Evolutionary conservation across 1,140 invertebrate genomes (phyloP).

Genomic region (Eumaeus atala): DNA sequence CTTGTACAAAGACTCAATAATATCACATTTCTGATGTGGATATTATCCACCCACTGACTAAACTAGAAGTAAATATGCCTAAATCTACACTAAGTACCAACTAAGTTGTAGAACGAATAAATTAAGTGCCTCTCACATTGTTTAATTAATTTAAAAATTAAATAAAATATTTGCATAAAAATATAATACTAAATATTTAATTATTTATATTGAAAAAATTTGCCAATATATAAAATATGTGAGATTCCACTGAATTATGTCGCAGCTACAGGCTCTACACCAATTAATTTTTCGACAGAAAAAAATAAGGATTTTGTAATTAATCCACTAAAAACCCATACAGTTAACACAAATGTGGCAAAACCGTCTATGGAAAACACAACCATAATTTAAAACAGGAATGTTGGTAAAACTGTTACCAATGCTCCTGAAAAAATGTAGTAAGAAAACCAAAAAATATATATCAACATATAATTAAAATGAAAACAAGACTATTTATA

Average conservation of each 20-base stretch:
- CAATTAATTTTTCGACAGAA: not conserved
- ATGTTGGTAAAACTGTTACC: too few relatives aligned
- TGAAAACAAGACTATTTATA: too few relatives aligned
- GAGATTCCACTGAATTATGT: slow-evolving; percentile 13
- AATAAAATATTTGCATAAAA: slow-evolving; percentile 6
- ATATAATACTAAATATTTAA: slow-evolving; percentile 11
- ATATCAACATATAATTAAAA: too few relatives aligned
- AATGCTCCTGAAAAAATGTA: too few relatives aligned
- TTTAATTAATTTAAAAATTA: not conserved
- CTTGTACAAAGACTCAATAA: slow-evolving; percentile 75
- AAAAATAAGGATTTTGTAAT: not conserved
- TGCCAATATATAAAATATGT: slow-evolving; percentile 9
- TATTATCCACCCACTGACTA: slow-evolving; percentile 73
- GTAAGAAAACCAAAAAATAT: too few relatives aligned
- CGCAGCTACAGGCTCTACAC: not conserved
- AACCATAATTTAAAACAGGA: slow-evolving; percentile 10
- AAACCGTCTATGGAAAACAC: slow-evolving; percentile 12
- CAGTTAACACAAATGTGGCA: not conserved
- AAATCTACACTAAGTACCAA: slow-evolving; percentile 50
- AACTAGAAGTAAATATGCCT: slow-evolving; percentile 45
- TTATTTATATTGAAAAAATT: not conserved
- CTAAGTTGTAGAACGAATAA: slow-evolving; percentile 6
- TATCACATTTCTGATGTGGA: slow-evolving; percentile 76
- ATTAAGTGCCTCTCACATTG: slow-evolving; percentile 29
- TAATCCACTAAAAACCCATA: not conserved